Conservation (phyloP, 2,113 vertebrate species). For the Drymodes brunneopygia region DNA sequence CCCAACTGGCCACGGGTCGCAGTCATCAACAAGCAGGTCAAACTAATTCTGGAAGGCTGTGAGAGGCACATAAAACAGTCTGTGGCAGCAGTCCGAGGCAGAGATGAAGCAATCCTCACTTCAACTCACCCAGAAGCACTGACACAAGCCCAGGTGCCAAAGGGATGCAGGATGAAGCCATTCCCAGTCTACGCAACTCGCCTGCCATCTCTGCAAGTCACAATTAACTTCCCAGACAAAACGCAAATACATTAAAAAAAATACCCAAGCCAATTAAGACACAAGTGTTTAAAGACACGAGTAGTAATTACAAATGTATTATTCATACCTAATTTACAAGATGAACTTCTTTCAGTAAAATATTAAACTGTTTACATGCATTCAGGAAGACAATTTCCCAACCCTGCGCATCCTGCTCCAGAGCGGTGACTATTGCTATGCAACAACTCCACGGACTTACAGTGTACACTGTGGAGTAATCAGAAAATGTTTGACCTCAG, state of each 20-base stretch:
- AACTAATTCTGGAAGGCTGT: slow-evolving; percentile 3
- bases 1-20: not conserved
- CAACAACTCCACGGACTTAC: slow-evolving; percentile 59
- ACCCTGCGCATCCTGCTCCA: slow-evolving; percentile 37
- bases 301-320: slow-evolving; percentile 81
- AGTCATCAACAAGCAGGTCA: not conserved
- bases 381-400: slow-evolving; percentile 71
- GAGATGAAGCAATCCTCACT: not conserved
- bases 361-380: slow-evolving; percentile 83
- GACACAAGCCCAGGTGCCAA: not conserved
- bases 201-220: slow-evolving; percentile 43
- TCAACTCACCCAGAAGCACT: not conserved
- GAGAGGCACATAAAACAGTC: not conserved
- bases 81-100: not conserved
- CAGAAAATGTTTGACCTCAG: slow-evolving; percentile 82
- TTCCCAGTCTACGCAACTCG: not conserved
- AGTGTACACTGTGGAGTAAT: slow-evolving; percentile 65
- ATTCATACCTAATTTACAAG: slow-evolving; percentile 83
- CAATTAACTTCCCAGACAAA: slow-evolving; percentile 70
- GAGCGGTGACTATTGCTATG: slow-evolving; percentile 58
- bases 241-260: slow-evolving; percentile 72
- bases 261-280: slow-evolving; percentile 76
- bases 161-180: not conserved
- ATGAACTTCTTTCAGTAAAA: slow-evolving; percentile 79
- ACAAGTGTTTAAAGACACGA: slow-evolving; percentile 79